Evolutionary conservation across 2,797 vertebrate species (phyloP).

Genomic region (Neostethus bicornis): DNA sequence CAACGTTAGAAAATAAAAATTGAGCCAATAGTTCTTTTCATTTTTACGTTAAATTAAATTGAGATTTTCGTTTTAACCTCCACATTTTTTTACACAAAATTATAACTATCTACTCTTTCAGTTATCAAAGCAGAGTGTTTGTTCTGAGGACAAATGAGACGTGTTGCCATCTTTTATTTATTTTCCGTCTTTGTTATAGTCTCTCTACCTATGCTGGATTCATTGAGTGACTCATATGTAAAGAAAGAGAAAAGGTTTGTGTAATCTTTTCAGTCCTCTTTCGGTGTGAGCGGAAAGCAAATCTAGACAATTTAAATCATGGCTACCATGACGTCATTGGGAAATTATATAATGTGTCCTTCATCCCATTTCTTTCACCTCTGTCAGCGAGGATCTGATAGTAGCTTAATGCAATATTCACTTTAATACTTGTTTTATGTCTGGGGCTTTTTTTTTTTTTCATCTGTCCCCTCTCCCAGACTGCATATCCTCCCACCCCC

Average conservation of each 20-base stretch:
- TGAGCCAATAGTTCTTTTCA: slow-evolving; percentile 1
- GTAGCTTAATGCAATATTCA: slow-evolving; percentile 58
- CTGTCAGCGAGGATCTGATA: slow-evolving; percentile 57
- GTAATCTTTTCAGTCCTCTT: slow-evolving; percentile 32
- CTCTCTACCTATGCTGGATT: slow-evolving; percentile 37
- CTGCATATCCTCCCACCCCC: not conserved
- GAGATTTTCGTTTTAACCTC: slow-evolving; percentile 30
- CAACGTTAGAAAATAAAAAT: slow-evolving; percentile 2
- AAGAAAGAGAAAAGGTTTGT: slow-evolving; percentile 21
- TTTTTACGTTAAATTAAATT: slow-evolving; percentile 23
- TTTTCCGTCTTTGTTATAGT: slow-evolving; percentile 9
- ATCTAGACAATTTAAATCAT: slow-evolving; percentile 43
- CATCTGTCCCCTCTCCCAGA: slow-evolving; percentile 14
- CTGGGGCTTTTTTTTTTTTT: slow-evolving; percentile 12
- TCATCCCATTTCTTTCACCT: slow-evolving; percentile 52
- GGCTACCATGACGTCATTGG: slow-evolving; percentile 40
- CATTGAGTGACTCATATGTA: slow-evolving; percentile 36
- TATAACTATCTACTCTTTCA: slow-evolving; percentile 28
- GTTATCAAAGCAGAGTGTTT: slow-evolving; percentile 35
- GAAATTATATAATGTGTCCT: slow-evolving; percentile 58
- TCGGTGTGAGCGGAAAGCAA: slow-evolving; percentile 24
- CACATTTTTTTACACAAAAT: slow-evolving; percentile 16
- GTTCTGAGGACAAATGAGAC: slow-evolving; percentile 24
- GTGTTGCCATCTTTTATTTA: slow-evolving; percentile 21
- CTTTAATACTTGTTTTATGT: slow-evolving; percentile 61